Evolutionary conservation across 2,888 invertebrate genomes (phyloP), one percentile per base, ranked within the genome.

Genomic region (Melanostoma scalare): DNA sequence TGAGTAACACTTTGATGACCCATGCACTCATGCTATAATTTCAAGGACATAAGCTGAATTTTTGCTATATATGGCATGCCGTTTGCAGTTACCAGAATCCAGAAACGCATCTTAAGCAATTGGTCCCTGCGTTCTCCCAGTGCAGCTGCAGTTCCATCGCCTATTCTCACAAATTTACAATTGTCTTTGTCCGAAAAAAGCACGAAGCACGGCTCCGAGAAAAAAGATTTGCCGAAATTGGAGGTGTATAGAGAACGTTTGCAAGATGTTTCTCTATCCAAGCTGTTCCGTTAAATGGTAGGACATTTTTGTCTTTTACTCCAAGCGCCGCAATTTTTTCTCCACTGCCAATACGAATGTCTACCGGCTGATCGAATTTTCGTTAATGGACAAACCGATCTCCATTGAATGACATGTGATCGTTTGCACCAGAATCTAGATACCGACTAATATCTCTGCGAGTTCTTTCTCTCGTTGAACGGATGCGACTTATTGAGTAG

Each of bases 21-120:
- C 50, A 50, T 50, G 31, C n/a, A 9, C 31, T 50, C 31, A 50
- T 50, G 50, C 50, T 31, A 50, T 31, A 50, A 48, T 48, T 48
- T 30, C 31, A 50, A 30, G 30, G 48, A 48, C 48, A 48, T 48
- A 48, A 20, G 6, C 1, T 50, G 42, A 4, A 2, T 42, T 42
- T 42, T 42, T 42, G 42, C 42, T 8, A 42, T 6, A 42, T 42
- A 3, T 1, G 42, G 0, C 6, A 42, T 2, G 1, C 42, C 42
- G n/a, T 42, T 42, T 42, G 42, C 4, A 8, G 42, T 3, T 9
- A 42, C 42, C 42, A 3, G 42, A 8, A 42, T n/a, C 1, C 8
- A 9, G 42, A 42, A 50, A 9, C 50, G 30, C 50, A 31, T 50
- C 33, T 31, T 31, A 9, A 50, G 33, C 50, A 31, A 3, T 50